phyloP scores from a whole-genome alignment of 2,797 vertebrate genomes.

The Acanthornis magna region DNA sequence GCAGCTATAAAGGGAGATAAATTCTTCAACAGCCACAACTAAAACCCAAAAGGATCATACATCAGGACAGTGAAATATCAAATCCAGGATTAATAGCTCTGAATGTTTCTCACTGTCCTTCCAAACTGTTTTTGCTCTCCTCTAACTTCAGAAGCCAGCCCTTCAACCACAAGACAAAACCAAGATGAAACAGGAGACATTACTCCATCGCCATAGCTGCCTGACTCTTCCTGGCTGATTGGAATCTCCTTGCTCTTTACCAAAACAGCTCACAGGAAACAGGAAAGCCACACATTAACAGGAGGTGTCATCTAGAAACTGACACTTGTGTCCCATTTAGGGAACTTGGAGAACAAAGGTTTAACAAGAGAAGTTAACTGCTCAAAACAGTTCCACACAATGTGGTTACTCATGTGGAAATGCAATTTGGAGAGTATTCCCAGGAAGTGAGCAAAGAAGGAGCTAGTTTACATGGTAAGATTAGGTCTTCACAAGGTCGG shows the following conservation, averaged over 20 bases:
- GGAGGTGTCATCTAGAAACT: neutral
- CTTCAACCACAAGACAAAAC: neutral
- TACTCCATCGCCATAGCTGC: neutral
- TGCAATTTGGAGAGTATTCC: neutral
- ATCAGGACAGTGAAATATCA: neutral
- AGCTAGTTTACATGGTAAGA: fast-evolving
- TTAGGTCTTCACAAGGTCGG: neutral
- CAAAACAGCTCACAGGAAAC: neutral
- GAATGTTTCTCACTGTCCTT: neutral
- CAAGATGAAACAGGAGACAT: neutral
- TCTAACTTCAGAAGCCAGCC: neutral
- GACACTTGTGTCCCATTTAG: neutral
- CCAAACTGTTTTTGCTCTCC: neutral
- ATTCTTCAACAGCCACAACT: neutral
- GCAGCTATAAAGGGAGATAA: neutral
- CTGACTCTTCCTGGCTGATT: neutral
- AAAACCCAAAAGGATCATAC: neutral
- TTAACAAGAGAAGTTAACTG: neutral
- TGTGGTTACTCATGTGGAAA: fast-evolving
- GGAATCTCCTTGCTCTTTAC: neutral
- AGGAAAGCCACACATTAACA: neutral
- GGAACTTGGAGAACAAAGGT: neutral
- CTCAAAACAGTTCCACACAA: neutral
- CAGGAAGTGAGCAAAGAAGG: neutral
- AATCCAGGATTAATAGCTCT: neutral